Percentiles rank a stretch among this genome's conserved stretches.
phyloP scores from a whole-genome alignment of 2,113 vertebrate genomes.

The Balaeniceps rex region DNA sequence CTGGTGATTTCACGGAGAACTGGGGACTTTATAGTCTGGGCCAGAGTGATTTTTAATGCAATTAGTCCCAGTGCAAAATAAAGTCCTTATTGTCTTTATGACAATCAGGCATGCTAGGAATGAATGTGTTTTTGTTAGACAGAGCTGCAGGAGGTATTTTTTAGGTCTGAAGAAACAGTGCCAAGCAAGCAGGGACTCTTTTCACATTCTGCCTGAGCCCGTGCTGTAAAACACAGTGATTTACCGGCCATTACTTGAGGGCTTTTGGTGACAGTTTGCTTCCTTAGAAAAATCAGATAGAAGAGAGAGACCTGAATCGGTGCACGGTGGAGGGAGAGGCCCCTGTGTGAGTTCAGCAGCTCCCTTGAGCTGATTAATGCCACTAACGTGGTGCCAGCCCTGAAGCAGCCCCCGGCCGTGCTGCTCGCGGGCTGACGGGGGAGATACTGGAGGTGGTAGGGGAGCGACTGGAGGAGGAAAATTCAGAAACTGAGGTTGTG shows the following conservation, averaged over 20 bases:
- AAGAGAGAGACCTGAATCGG: neutral
- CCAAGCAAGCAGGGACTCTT: neutral
- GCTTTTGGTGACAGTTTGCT: neutral
- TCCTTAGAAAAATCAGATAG: neutral
- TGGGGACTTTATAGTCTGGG: neutral
- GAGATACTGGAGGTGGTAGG: neutral
- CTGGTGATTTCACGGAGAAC: neutral
- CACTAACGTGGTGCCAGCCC: accelerated
- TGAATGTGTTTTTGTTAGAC: neutral
- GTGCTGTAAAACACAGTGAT: neutral
- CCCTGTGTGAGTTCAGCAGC: neutral
- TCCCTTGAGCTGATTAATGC: neutral
- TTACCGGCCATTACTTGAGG: neutral
- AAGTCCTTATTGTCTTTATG: neutral
- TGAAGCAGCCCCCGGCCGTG: accelerated
- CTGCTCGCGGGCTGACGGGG: neutral
- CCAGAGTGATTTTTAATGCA: neutral
- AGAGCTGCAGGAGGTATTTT: neutral
- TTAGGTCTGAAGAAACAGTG: neutral
- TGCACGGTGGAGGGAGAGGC: neutral
- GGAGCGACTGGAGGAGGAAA: neutral
- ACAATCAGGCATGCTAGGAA: neutral
- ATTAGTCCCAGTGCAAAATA: neutral
- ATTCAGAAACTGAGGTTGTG: neutral
- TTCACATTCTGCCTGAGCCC: neutral